Base-by-base conservation (phyloP, 2,113 vertebrate genomes). In the Buteo buteo region DNA sequence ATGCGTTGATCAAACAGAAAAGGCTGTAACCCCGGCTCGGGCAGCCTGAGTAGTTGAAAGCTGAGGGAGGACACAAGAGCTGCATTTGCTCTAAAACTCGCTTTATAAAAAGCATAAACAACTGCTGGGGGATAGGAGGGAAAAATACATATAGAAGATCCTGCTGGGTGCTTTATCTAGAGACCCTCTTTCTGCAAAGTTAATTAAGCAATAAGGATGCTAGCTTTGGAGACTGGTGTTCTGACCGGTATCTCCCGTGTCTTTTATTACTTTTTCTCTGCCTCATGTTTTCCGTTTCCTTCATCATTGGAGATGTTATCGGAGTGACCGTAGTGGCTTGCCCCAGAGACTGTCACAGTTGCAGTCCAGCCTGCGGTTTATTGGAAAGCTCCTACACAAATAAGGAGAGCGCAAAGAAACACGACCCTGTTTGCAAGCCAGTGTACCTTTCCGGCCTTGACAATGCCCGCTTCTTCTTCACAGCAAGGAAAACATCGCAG, bases 241-340 rank as follows among this genome's bases (percentile, higher is more conserved):
- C 95, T 94, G 85, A 94, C 94, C 82, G 66, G 42, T 86, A 93
- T 97, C 93, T 90, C 44, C 83, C 11, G 38, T 64, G 65, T 52
- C 81, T 96, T 96, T 97, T 97, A 97, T 20, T 64, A 84, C 82
- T 94, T 93, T 87, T 95, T 84, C 92, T 85, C 62, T 89, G 62
- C 29, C 79, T 93, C 55, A 2, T 59, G 81, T 89, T 95, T 88
- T 94, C 91, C 61, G 26, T 94, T 95, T 94, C 77, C 97, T 96
- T 97, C 87, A 86, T 92, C 93, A 44, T 69, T 72, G 59, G 50
- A 81, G 81, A 90, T 96, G 71, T 47, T 94, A 91, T 91, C 95
- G 62, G 58, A 62, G 45, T 20, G 67, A 50, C 66, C 5, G 21
- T 32, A 80, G 84, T 6, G 72, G 76, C 83, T 87, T 49, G 77